Evolutionary conservation across 2,113 vertebrate genomes (phyloP).

Genomic region (Mus pahari): DNA sequence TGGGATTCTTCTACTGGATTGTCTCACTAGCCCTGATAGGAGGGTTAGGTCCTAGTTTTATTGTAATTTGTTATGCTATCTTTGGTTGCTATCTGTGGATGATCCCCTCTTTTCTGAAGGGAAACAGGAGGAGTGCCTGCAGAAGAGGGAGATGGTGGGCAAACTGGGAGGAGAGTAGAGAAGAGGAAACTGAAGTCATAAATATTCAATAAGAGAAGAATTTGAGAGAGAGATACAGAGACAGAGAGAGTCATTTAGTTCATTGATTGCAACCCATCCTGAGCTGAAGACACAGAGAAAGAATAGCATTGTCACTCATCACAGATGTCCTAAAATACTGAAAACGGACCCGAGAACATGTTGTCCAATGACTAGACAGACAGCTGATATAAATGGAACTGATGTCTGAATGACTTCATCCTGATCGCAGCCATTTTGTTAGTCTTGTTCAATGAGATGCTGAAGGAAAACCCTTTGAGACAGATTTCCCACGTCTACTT

Average conservation of each 20-base stretch:
- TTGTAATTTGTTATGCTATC: background rate
- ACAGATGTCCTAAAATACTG: background rate
- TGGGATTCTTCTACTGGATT: background rate
- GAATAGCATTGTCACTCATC: background rate
- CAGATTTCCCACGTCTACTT: background rate
- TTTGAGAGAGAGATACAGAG: too few relatives aligned
- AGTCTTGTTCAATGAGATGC: background rate
- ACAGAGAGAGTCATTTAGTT: background rate
- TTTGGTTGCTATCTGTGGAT: background rate
- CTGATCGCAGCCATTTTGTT: background rate
- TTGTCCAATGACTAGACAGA: background rate
- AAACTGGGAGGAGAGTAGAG: background rate
- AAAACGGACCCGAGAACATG: background rate
- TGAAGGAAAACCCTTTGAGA: background rate
- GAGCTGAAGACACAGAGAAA: background rate
- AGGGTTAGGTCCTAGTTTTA: background rate
- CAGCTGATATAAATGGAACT: conserved; percentile 29
- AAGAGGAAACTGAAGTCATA: background rate
- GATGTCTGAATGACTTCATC: background rate
- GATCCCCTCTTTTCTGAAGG: background rate
- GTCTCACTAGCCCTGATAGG: background rate
- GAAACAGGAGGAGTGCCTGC: background rate
- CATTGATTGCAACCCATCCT: background rate
- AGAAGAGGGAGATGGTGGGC: background rate
- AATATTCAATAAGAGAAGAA: background rate